Percentiles rank a stretch among this genome's conserved stretches.
phyloP scores from a whole-genome alignment of 1,140 invertebrate genomes.

The Aleiodes sp. region DNA sequence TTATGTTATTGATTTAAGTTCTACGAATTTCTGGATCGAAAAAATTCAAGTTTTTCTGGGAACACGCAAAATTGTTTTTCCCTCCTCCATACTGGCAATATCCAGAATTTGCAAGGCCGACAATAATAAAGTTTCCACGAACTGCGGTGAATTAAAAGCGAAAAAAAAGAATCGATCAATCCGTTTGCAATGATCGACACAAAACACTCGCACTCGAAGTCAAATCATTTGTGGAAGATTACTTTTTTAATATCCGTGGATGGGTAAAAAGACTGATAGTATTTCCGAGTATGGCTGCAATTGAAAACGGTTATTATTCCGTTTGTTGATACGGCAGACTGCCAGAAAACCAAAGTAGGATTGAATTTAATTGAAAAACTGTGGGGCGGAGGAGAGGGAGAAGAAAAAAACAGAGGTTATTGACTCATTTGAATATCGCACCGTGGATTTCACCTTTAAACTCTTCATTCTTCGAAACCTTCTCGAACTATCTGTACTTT shows the following conservation, averaged over 20 bases:
- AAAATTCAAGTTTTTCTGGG: no score
- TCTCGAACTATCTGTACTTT: neutral
- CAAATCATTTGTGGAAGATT: conserved; percentile 8
- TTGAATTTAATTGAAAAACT: conserved; percentile 45
- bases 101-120: no score
- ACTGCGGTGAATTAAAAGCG: no score
- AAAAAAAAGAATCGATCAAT: conserved; percentile 3
- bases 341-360: conserved; percentile 38
- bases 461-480: neutral
- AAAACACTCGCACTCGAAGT: neutral
- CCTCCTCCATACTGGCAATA: no score
- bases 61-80: no score
- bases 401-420: conserved; percentile 43
- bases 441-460: no score
- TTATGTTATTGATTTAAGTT: no score
- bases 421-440: conserved; percentile 48
- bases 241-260: conserved; percentile 31
- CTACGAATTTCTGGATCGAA: no score
- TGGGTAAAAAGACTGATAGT: no score
- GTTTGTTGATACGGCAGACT: conserved; percentile 14
- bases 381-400: neutral
- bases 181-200: conserved; percentile 2
- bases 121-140: no score
- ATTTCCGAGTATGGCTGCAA: neutral
- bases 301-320: conserved; percentile 23